Percentiles rank a stretch among this genome's conserved stretches.
Conservation (phyloP, 2,797 vertebrate genomes). For the Sebastolobus alascanus region DNA sequence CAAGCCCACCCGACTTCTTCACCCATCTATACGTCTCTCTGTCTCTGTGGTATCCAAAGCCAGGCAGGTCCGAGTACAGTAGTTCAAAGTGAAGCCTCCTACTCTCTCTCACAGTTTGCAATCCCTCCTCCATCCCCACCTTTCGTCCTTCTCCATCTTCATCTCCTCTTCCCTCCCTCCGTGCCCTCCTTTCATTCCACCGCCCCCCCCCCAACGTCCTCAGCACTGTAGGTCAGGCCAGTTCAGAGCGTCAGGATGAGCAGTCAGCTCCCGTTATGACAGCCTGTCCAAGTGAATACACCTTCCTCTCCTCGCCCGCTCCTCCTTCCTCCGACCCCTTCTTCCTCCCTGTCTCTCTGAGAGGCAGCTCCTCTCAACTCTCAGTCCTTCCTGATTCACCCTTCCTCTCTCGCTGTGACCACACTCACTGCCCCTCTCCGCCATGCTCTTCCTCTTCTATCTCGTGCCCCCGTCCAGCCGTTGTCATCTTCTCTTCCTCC, state of each 20-base stretch:
- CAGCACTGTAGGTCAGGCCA: conserved; percentile 53
- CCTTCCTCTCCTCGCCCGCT: conserved; percentile 53
- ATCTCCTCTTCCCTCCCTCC: conserved; percentile 4
- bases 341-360: conserved; percentile 32
- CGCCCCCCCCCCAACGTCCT: conserved; percentile 10
- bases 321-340: conserved; percentile 27
- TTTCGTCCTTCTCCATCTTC: conserved; percentile 22
- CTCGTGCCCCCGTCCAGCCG: conserved; percentile 37
- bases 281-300: conserved; percentile 80
- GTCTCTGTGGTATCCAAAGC: background rate
- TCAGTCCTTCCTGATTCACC: conserved; percentile 17
- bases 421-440: conserved; percentile 40
- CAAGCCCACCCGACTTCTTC: conserved; percentile 10
- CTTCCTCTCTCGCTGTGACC: conserved; percentile 27
- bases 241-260: conserved; percentile 69
- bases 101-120: conserved; percentile 33
- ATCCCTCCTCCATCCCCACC: conserved; percentile 1
- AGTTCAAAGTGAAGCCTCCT: conserved; percentile 36
- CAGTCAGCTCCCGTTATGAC: conserved; percentile 77
- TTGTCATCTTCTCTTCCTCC: conserved; percentile 64
- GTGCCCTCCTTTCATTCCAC: background rate
- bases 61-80: conserved; percentile 14
- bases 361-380: conserved; percentile 41
- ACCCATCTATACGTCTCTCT: background rate
- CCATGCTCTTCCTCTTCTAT: conserved; percentile 50